These are phyloP conservation scores for Chamaedrilus cognettii DNA, from an alignment of 2,888 invertebrate genomes.

Conservation along the genomic window DNA sequence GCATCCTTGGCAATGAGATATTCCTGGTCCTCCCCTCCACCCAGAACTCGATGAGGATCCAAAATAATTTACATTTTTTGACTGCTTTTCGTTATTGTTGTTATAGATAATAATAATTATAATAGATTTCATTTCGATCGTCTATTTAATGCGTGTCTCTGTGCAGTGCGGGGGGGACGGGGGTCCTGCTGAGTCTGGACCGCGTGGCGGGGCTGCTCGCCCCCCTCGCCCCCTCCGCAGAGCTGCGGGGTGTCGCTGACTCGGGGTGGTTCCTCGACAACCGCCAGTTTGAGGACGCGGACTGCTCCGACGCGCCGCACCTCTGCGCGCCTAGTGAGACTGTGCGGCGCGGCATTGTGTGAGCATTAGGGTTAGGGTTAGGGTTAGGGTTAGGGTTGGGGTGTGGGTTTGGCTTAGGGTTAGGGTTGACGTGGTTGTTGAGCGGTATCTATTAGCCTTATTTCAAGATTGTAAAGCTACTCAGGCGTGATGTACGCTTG, in stretches of 20 bases:
- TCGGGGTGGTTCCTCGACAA: slow-evolving; percentile 95
- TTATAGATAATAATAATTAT: not conserved
- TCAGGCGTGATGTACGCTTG: no score
- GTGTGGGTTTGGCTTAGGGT: no score
- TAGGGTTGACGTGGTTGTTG: no score
- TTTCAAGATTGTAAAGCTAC: no score
- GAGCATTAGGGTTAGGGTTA: no score
- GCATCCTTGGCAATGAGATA: no score
- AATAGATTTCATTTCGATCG: no score
- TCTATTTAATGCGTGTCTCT: not conserved
- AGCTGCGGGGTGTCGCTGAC: slow-evolving; percentile 83
- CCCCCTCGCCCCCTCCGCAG: slow-evolving; percentile 51
- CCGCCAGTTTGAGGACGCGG: slow-evolving; percentile 67
- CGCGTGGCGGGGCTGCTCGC: slow-evolving; percentile 73
- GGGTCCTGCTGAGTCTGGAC: slow-evolving; percentile 91
- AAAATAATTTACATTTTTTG: no score
- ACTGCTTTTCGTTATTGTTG: not conserved
- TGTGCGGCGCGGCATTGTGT: slow-evolving; percentile 74
- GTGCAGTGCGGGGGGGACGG: slow-evolving; percentile 84
- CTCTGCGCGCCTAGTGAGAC: slow-evolving; percentile 70
- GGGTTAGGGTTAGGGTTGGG: no score
- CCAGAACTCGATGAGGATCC: no score
- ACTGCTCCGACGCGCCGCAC: slow-evolving; percentile 59
- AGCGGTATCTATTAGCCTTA: no score
- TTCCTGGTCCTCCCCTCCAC: no score